Evolutionary conservation across 1,140 invertebrate genomes (phyloP).

Genomic region (Aradophagus sp.): DNA sequence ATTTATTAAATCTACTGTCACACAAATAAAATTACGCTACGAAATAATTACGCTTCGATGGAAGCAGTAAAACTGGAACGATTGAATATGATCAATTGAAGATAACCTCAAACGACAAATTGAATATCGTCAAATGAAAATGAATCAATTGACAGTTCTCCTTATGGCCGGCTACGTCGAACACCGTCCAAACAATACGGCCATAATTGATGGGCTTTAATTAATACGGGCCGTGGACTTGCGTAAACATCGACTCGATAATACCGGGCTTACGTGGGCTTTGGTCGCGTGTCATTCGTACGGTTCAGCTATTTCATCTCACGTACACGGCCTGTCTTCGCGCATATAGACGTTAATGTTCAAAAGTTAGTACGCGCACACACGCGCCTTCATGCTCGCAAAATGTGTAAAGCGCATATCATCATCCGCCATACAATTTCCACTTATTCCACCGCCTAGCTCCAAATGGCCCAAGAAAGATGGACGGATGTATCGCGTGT

Average conservation of each 20-base stretch:
- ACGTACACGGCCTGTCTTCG: conserved; percentile 54
- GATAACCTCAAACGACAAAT: too few relatives aligned
- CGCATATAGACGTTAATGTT: conserved; percentile 52
- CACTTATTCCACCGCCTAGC: conserved; percentile 24
- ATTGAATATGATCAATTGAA: too few relatives aligned
- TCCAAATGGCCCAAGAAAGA: conserved; percentile 28
- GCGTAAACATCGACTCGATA: conserved; percentile 65
- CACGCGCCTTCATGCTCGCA: conserved; percentile 17
- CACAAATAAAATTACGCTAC: too few relatives aligned
- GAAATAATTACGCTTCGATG: too few relatives aligned
- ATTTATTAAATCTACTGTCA: too few relatives aligned
- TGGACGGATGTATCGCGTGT: conserved; percentile 20
- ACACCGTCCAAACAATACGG: conserved; percentile 55
- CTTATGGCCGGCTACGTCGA: conserved; percentile 12
- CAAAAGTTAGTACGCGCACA: conserved; percentile 30
- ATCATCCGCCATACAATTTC: conserved; percentile 33
- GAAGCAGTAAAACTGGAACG: too few relatives aligned
- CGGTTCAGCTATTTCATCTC: conserved; percentile 48
- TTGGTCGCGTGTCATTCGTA: conserved; percentile 65
- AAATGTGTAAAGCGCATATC: conserved; percentile 21
- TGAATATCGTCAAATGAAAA: background rate
- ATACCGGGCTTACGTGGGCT: conserved; percentile 68
- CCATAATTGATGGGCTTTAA: conserved; percentile 68
- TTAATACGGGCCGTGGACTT: conserved; percentile 62
- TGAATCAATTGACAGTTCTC: conserved; percentile 9